These are phyloP conservation scores for Armadillidium nasatum DNA, from an alignment of 1,140 invertebrate species.

Conservation along the genomic window DNA sequence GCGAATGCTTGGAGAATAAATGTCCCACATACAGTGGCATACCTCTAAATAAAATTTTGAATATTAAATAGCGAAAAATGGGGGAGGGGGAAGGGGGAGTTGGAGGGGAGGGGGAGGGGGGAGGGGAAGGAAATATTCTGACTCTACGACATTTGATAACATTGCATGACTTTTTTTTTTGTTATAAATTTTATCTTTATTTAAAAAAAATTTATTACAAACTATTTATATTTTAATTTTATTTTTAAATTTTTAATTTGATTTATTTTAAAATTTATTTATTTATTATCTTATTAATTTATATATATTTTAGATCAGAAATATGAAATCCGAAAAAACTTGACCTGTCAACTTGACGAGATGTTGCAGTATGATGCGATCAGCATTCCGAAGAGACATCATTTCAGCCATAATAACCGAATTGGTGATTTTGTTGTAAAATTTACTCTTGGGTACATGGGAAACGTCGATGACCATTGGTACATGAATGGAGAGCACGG, in stretches of 20 bases:
- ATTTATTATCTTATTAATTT: neutral
- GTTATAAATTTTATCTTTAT: too few relatives aligned
- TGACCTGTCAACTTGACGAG: slow-evolving; percentile 12
- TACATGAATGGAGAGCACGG: slow-evolving; percentile 25
- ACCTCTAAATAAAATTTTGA: too few relatives aligned
- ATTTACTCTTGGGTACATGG: slow-evolving; percentile 21
- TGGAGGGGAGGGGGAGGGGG: slow-evolving; percentile 4
- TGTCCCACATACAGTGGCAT: too few relatives aligned
- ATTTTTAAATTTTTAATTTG: too few relatives aligned
- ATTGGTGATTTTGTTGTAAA: slow-evolving; percentile 34
- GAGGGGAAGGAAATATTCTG: neutral
- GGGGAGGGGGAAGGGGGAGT: neutral
- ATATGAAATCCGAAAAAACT: slow-evolving; percentile 14
- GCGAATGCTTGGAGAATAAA: too few relatives aligned
- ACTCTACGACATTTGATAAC: too few relatives aligned
- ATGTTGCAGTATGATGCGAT: slow-evolving; percentile 7
- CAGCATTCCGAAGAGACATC: slow-evolving; percentile 27
- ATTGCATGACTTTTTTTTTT: too few relatives aligned
- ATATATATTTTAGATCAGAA: slow-evolving; percentile 21
- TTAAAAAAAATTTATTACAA: too few relatives aligned
- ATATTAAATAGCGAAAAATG: neutral
- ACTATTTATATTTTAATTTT: too few relatives aligned
- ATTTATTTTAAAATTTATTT: too few relatives aligned
- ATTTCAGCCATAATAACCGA: slow-evolving; percentile 33
- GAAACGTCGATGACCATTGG: neutral